Base-by-base conservation (phyloP, 2,888 invertebrate species). In the Caradrina clavipalpis region DNA sequence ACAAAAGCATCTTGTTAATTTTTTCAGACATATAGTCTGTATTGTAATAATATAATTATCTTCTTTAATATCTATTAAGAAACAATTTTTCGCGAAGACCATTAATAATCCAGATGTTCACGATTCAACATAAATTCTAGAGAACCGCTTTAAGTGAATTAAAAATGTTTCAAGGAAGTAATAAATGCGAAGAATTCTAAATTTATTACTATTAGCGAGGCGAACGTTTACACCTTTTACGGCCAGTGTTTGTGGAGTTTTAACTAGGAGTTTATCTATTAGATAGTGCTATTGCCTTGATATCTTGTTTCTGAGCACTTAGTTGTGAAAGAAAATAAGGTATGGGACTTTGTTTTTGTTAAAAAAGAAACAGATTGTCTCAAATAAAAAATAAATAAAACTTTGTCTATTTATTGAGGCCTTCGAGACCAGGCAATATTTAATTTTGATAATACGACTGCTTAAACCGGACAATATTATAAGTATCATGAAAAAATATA, bases 61-160 rank as follows among this genome's bases (percentile, higher is more conserved):
- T 59, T 11, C 35, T 39, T 15, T 1, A 39, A 50, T 45, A 69
- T 39, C 11, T 39, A 39, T 47, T 22, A 51, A 19, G 49, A 69
- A 58, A 63, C 56, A 54, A 69, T 69, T 50, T 67, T 69, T 60
- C 49, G 45, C 31, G 22, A 47, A 47, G 54, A 39, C 69, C 74
- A 74, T 81, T 67, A 69, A 74, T 80, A 74, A 78, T 57, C 58
- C 75, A 78, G 69, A 78, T 71, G 79, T 64, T 82, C 63, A n/a
- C 70, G 35, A 61, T 67, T 64, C 60, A 65, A 70, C 75, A 71
- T 80, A 71, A 74, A 78, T 82, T 78, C 42, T 26, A 64, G 49
- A 58, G 64, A 31, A 75, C 56, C 39, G 58, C 57, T 67, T 69
- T 54, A 67, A 70, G 62, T 54, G 64, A 75, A 71, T 82, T 65